Base-by-base conservation (phyloP, 2,797 vertebrate species). In the Muscicapa striata region DNA sequence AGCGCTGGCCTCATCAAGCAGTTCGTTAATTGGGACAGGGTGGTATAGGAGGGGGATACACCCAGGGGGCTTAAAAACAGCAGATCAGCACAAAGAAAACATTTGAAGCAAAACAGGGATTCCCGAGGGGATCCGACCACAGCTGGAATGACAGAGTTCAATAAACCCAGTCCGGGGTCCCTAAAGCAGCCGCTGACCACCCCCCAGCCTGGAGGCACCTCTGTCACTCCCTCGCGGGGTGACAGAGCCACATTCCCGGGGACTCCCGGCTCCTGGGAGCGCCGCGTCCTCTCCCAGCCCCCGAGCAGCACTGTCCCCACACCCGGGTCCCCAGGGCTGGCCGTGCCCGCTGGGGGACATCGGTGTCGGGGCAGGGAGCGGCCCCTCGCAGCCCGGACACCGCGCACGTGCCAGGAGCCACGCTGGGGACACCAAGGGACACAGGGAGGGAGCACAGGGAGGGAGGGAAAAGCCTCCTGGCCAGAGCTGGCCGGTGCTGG, bases 171-270 rank as follows among this genome's bases (percentile, higher is more conserved):
- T 3, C 30, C 3, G 13, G 22, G 34, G 2, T 51, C 49, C 51
- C 52, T 14, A 18, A 27, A 20, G 29, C 7, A 0, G 26, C 2
- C 32, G 8, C 67, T 16, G 69, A 6, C 8, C 13, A 2, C 16
- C 19, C 24, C 12, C 18, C 27, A 52, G 38, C 59, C 82, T 11
- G 7, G 15, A n/a, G 67, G 3, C 63, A 69, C 17, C 52, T 40
- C 1, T 3, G 21, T 46, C 36, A 10, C 54, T 26, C 7, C 46
- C 43, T n/a, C 16, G 0, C 0, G 1, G 54, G 32, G 38, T 41
- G 52, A 84, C 41, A 84, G 30, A 55, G 51, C 26, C 58, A 1
- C 2, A 3, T 49, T 45, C 64, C 27, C 63, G 17, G 19, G n/a
- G 61, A 82, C 26, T 41, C 54, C 36, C 36, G 1, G 15, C 46